Evolutionary conservation across 1,140 invertebrate species (phyloP), one percentile per base, ranked within the genome.

Genomic region (Leptinotarsa texana): DNA sequence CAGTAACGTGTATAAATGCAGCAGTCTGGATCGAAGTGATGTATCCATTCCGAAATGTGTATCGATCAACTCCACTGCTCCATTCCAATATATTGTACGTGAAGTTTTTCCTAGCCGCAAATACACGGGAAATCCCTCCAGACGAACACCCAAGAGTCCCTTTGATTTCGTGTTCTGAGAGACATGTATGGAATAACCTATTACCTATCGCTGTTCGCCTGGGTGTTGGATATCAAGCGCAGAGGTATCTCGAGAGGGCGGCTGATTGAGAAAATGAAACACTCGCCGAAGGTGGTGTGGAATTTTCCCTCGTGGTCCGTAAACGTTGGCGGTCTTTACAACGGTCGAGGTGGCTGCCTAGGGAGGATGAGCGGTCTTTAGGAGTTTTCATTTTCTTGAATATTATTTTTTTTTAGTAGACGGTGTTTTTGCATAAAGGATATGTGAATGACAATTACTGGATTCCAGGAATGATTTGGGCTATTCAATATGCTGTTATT

Each of bases 151-250:
- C 51, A 1, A 57, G 51, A 18, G 51, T 57, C n/a, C 33, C 51
- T 57, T 18, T 57, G 51, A 57, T 57, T 57, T 57, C 51, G 51
- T 57, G 51, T 57, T 57, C 51, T 57, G 51, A 57, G 51, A 57
- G 51, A 57, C 51, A 57, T 57, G 51, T 57, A 57, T 57, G 51
- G 51, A 57, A 57, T 57, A 57, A 57, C 51, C 51, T 57, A 57
- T 57, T 57, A 57, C 51, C 51, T 57, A 57, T 57, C 15, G 51
- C 51, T 57, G 51, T 57, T n/a, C 51, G n/a, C 51, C n/a, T 57
- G 51, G 51, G 51, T 57, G 51, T 57, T 57, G 51, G 51, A 57
- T 57, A 57, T 57, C 51, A 18, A 18, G 51, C 51, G n/a, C 4
- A 13, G 51, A 57, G 51, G 51, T 17, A 57, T 57, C 51, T 57